Base-by-base conservation (phyloP, 2,113 vertebrate species). In the Mobula birostris region DNA sequence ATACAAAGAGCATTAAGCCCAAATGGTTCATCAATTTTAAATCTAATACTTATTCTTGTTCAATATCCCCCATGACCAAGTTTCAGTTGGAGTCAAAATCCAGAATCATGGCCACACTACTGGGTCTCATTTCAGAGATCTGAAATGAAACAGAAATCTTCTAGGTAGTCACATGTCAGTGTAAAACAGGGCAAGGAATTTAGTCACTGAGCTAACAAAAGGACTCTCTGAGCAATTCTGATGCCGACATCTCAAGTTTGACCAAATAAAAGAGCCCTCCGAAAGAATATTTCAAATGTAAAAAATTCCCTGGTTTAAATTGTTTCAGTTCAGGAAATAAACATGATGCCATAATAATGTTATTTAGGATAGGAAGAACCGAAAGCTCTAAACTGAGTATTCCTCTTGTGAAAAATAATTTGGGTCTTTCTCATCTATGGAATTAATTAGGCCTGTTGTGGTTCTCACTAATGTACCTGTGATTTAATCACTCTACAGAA, bases 401-500 rank as follows among this genome's bases (percentile, higher is more conserved):
- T 90, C 27, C 29, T 15, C 61, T 66, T 32, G 29, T 15, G 29
- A 90, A 90, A 56, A 91, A 68, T 91, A 36, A 36, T n/a, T 91
- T n/a, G 32, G 19, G 15, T 56, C 19, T 93, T 74, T 76, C 68
- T 48, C 70, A 93, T 74, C 56, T 36, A 93, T 93, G 91, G 36
- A 93, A 76, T 56, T 63, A 17, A 74, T 93, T 21, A 21, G 70
- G 36, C 27, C 12, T 74, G 36, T 21, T 93, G 70, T 14, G 70
- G 66, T 29, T 74, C 91, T 70, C 91, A 21, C 85, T 90, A 66
- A 90, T 90, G 85, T 90, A 90, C 17, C 61, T n/a, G 7, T 90
- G 91, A 93, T 93, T 72, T 93, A 93, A 93, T 93, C 91, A 93
- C 21, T 74, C 36, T 32, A 48, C 8, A 36, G 32, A 72, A 93